Conservation (phyloP, 2,797 vertebrate species). For the Sebastolobus altivelis region DNA sequence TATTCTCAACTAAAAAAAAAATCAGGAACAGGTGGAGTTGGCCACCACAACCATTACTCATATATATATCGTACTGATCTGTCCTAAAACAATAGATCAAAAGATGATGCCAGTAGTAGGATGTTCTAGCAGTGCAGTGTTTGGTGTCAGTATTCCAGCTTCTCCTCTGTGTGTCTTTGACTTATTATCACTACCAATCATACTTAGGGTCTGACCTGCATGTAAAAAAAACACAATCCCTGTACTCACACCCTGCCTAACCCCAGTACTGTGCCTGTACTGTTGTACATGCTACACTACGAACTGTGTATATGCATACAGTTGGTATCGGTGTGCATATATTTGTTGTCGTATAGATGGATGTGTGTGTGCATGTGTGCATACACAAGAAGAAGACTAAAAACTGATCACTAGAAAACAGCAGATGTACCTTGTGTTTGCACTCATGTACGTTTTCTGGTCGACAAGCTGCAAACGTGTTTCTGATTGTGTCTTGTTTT, state of each 20-base stretch:
- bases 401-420: conserved; percentile 8
- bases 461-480: conserved; percentile 19
- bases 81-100: background rate
- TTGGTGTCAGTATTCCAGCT: conserved; percentile 23
- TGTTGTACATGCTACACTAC: conserved; percentile 44
- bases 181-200: conserved; percentile 57
- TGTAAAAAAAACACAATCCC: conserved; percentile 53
- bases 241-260: conserved; percentile 76
- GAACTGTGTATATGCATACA: conserved; percentile 54
- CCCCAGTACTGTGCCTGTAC: conserved; percentile 61
- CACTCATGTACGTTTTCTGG: conserved; percentile 54
- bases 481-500: conserved; percentile 57
- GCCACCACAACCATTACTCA: background rate
- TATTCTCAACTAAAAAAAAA: too few relatives aligned
- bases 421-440: conserved; percentile 73
- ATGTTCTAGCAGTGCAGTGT: background rate
- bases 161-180: conserved; percentile 50
- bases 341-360: conserved; percentile 31
- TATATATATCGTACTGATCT: background rate
- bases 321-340: conserved; percentile 49
- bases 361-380: conserved; percentile 64
- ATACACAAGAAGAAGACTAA: conserved; percentile 67
- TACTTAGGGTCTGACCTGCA: conserved; percentile 68
- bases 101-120: background rate
- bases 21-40: background rate